These are phyloP conservation scores for zebrafish (Danio rerio) DNA, from an alignment of 2,113 vertebrate genomes.

Conservation along the genomic window GRCz12tu NC_133180.1:30192001-30192500, in stretches of 20 bases:
- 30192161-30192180: background rate
- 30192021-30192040: slow-evolving; percentile 65
- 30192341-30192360: slow-evolving; percentile 72
- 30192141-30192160: slow-evolving; percentile 19
- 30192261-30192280: slow-evolving; percentile 93
- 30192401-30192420: slow-evolving; percentile 87
- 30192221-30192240: slow-evolving; percentile 82
- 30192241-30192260: slow-evolving; percentile 81
- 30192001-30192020: slow-evolving; percentile 51
- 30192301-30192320: slow-evolving; percentile 85
- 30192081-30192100: slow-evolving; percentile 71
- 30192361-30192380: slow-evolving; percentile 90
- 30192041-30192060: slow-evolving; percentile 74
- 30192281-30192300: slow-evolving; percentile 94
- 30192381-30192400: slow-evolving; percentile 95
- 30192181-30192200: background rate
- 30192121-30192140: slow-evolving; percentile 69
- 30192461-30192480: background rate
- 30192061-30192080: slow-evolving; percentile 46
- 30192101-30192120: slow-evolving; percentile 63
- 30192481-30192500: too few relatives aligned
- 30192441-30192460: slow-evolving; percentile 87
- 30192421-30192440: slow-evolving; percentile 83
- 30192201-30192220: background rate
- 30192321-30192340: slow-evolving; percentile 71